Percentiles rank a stretch among this genome's conserved stretches.
These are phyloP conservation scores for Anastatus disparis DNA, from an alignment of 1,140 invertebrate genomes.

Conservation along the genomic window DNA sequence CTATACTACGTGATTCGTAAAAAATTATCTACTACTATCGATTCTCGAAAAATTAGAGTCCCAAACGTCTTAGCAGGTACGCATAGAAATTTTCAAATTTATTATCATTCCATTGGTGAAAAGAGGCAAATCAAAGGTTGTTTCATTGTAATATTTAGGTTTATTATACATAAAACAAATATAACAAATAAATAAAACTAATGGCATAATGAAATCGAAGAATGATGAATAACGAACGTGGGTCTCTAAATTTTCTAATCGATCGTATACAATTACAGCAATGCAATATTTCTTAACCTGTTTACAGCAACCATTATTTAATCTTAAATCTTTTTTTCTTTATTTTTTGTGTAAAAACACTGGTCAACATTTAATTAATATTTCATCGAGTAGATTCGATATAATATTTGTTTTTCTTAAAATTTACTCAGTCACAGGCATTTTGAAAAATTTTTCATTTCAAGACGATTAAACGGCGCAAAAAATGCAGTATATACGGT, in stretches of 20 bases:
- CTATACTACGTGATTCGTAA: conserved; percentile 27
- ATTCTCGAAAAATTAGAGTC: conserved; percentile 11
- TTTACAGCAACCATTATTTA: conserved; percentile 5
- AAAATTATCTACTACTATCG: conserved; percentile 22
- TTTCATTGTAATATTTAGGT: too few species aligned
- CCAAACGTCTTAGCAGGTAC: background rate
- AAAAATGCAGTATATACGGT: too few species aligned
- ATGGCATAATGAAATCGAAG: background rate
- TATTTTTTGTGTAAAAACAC: conserved; percentile 18
- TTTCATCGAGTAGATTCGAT: background rate
- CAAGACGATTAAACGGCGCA: too few species aligned
- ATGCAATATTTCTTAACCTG: conserved; percentile 1
- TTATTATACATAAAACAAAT: too few species aligned
- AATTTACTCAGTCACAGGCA: conserved; percentile 22
- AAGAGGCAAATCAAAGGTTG: background rate
- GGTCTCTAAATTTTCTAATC: conserved; percentile 3
- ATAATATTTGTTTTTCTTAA: background rate
- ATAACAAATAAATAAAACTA: background rate
- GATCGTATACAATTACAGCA: conserved; percentile 11
- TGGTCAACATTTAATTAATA: conserved; percentile 28
- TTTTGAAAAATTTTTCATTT: too few species aligned
- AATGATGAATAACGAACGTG: background rate
- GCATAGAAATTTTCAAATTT: background rate
- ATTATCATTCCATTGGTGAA: background rate
- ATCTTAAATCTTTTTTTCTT: conserved; percentile 25